Evolutionary conservation across 2,888 invertebrate genomes (phyloP).

Genomic region (Drepanosiphum platanoidis): DNA sequence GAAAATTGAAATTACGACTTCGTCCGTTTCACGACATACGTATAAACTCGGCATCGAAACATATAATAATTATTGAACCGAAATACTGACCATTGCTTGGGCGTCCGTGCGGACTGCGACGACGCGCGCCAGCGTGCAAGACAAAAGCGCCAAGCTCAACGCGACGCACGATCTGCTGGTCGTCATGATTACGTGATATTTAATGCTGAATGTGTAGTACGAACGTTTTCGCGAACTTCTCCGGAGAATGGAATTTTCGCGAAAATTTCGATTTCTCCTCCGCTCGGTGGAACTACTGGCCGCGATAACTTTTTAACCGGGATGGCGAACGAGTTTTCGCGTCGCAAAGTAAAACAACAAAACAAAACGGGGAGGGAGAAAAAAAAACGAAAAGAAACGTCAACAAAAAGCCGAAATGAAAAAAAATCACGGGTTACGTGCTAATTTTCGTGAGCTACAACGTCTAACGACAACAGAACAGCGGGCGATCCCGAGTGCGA

Average conservation of each 20-base stretch:
- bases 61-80: not conserved
- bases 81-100: constrained; percentile 63
- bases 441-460: constrained; percentile 38
- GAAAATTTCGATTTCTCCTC: not conserved
- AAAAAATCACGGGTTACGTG: constrained; percentile 56
- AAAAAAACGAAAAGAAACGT: not conserved
- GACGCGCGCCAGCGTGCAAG: not conserved
- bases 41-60: not conserved
- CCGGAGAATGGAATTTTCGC: constrained; percentile 27
- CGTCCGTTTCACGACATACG: not conserved
- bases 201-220: too few relatives aligned
- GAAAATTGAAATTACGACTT: not conserved
- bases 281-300: too few relatives aligned
- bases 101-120: constrained; percentile 60
- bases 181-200: not conserved
- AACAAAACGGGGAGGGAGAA: not conserved
- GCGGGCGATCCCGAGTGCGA: constrained; percentile 50
- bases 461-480: constrained; percentile 6
- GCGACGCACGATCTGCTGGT: not conserved
- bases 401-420: not conserved
- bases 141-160: not conserved
- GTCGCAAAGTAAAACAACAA: too few relatives aligned
- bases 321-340: not conserved
- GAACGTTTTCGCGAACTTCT: constrained; percentile 18
- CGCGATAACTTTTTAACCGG: too few relatives aligned